Percentiles rank a stretch among this genome's conserved stretches.
Evolutionary conservation across 2,888 invertebrate species (phyloP).

Genomic region (Ctenicera cuprea): DNA sequence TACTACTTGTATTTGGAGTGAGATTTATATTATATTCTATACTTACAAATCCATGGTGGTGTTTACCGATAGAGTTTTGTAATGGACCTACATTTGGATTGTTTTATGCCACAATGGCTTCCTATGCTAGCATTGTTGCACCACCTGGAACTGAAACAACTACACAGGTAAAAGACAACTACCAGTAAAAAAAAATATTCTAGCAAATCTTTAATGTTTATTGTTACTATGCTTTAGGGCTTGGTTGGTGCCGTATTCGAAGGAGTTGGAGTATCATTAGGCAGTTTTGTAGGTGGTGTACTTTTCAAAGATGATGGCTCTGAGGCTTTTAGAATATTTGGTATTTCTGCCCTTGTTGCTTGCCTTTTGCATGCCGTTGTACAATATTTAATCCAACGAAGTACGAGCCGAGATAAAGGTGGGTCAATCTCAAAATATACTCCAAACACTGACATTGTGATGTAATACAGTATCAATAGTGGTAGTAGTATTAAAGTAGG

Average conservation of each 20-base stretch:
- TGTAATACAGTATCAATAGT: constrained; percentile 40
- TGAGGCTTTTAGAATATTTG: constrained; percentile 83
- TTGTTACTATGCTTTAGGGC: constrained; percentile 74
- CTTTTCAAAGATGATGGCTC: constrained; percentile 81
- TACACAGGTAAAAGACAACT: constrained; percentile 89
- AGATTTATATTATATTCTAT: constrained; percentile 89
- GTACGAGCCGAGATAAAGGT: constrained; percentile 54
- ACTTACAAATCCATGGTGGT: constrained; percentile 87
- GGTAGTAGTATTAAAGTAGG: no score
- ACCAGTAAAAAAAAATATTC: constrained; percentile 37
- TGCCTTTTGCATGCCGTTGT: constrained; percentile 77
- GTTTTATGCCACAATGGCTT: constrained; percentile 91
- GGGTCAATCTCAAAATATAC: constrained; percentile 28
- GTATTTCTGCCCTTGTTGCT: constrained; percentile 79
- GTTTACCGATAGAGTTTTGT: constrained; percentile 88
- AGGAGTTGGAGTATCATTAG: constrained; percentile 88
- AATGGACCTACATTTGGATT: constrained; percentile 94
- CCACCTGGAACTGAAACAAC: constrained; percentile 91
- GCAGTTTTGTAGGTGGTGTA: constrained; percentile 86
- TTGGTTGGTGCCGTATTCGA: constrained; percentile 91
- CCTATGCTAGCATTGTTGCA: constrained; percentile 89
- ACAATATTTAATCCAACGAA: constrained; percentile 68
- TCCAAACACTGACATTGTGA: no score
- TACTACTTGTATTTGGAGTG: constrained; percentile 86
- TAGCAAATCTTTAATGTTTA: background rate